These are phyloP conservation scores for Triops longicaudatus DNA, from an alignment of 1,140 invertebrate genomes.

Conservation along the genomic window DNA sequence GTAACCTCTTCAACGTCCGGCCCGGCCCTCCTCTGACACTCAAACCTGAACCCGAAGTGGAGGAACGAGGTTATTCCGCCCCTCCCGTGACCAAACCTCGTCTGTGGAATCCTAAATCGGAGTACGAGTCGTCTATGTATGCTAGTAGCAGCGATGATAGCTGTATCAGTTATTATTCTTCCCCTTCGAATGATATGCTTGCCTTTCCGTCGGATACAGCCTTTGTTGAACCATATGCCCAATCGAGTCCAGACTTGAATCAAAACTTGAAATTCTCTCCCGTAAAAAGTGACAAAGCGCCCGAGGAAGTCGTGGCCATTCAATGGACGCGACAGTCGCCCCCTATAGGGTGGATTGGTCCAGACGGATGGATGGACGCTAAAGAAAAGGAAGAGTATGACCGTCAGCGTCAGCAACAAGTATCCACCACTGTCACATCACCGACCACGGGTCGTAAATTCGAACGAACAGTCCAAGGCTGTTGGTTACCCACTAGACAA, in stretches of 20 bases:
- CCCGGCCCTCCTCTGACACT: constrained; percentile 26
- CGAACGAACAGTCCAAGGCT: constrained; percentile 19
- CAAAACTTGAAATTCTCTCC: not conserved
- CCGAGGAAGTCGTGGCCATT: not conserved
- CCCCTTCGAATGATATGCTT: not conserved
- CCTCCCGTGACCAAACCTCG: constrained; percentile 29
- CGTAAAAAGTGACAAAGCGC: not conserved
- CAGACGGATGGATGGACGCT: constrained; percentile 17
- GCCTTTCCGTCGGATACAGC: constrained; percentile 7
- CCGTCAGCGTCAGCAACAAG: not conserved
- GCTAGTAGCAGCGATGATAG: constrained; percentile 14
- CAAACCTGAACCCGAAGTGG: constrained; percentile 20
- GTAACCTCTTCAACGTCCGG: constrained; percentile 23
- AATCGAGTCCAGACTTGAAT: not conserved
- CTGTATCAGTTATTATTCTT: constrained; percentile 15
- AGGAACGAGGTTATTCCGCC: constrained; percentile 25
- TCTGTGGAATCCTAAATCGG: constrained; percentile 8
- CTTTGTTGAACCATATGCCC: constrained; percentile 2
- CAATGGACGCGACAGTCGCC: constrained; percentile 16
- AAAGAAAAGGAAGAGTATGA: not conserved
- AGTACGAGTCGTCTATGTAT: not conserved
- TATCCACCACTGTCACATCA: not conserved
- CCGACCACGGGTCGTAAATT: not conserved
- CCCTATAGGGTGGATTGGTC: constrained; percentile 3
- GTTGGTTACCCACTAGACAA: constrained; percentile 10